These are phyloP conservation scores for Spodoptera picta DNA, from an alignment of 2,888 invertebrate species.

Conservation along the genomic window DNA sequence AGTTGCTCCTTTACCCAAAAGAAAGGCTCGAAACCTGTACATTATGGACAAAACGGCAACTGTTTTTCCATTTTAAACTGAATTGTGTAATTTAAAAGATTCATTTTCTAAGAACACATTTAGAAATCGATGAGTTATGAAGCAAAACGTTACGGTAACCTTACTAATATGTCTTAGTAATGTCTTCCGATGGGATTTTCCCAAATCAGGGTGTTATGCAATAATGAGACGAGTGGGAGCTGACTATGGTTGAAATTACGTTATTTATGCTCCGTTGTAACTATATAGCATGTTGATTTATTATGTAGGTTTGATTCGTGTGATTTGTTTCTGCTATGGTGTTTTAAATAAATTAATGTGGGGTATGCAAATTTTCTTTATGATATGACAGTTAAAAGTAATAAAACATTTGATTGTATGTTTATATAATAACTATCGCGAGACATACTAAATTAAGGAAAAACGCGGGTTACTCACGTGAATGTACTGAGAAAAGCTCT, in stretches of 20 bases:
- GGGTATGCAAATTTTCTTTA: too few species aligned
- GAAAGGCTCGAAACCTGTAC: neutral
- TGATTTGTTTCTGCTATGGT: too few species aligned
- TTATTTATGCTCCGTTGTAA: too few species aligned
- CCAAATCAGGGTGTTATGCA: constrained; percentile 25
- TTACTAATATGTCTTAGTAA: constrained; percentile 9
- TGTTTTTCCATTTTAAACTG: constrained; percentile 6
- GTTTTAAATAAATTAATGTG: too few species aligned
- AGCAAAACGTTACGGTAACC: constrained; percentile 39
- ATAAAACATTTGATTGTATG: too few species aligned
- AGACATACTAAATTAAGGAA: too few species aligned
- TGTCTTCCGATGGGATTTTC: constrained; percentile 25
- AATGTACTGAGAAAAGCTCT: too few species aligned
- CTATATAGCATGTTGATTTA: too few species aligned
- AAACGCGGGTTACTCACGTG: too few species aligned
- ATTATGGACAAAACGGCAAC: constrained; percentile 14
- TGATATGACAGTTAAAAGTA: too few species aligned
- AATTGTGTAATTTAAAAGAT: constrained; percentile 27
- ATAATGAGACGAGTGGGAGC: constrained; percentile 1
- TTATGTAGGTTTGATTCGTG: too few species aligned
- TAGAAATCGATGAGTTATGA: constrained; percentile 44
- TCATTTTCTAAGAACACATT: constrained; percentile 27
- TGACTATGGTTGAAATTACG: constrained; percentile 1
- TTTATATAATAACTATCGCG: too few species aligned
- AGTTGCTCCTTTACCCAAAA: neutral